Percentiles rank a stretch among this genome's conserved stretches.
phyloP scores from a whole-genome alignment of 2,888 invertebrate genomes.

The Trachelus troglodyta region DNA sequence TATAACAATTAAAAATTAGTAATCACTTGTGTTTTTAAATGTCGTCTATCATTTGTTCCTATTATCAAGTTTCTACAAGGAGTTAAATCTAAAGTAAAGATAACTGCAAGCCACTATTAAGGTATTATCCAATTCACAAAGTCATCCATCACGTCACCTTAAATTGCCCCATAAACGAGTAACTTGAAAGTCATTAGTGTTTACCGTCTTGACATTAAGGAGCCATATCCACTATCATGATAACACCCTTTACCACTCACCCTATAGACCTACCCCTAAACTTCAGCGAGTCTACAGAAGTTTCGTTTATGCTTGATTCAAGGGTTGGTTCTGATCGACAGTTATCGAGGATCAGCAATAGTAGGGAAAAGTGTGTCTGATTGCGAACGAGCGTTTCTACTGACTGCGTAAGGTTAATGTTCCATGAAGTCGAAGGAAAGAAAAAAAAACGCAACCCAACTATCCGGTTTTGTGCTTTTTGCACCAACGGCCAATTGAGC shows the following conservation, averaged over 20 bases:
- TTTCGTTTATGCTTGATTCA: not conserved
- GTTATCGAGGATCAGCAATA: not conserved
- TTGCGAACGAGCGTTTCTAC: not conserved
- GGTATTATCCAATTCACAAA: not conserved
- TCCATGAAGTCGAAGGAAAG: not conserved
- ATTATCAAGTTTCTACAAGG: not conserved
- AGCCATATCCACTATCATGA: not conserved
- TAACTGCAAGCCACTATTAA: not conserved
- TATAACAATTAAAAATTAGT: no score
- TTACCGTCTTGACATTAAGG: not conserved
- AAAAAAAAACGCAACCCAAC: no score
- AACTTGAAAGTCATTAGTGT: not conserved
- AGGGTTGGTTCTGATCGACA: not conserved
- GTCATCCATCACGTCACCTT: not conserved
- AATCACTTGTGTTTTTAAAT: not conserved
- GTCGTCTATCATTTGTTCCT: not conserved
- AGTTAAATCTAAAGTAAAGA: not conserved
- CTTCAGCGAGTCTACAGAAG: not conserved
- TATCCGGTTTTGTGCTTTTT: not conserved
- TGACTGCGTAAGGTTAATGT: not conserved
- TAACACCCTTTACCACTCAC: not conserved
- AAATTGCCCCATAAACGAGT: not conserved
- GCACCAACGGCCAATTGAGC: not conserved
- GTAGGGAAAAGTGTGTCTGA: not conserved
- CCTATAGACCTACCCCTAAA: not conserved